phyloP scores from a whole-genome alignment of 2,888 invertebrate genomes.

The Erannis defoliaria region DNA sequence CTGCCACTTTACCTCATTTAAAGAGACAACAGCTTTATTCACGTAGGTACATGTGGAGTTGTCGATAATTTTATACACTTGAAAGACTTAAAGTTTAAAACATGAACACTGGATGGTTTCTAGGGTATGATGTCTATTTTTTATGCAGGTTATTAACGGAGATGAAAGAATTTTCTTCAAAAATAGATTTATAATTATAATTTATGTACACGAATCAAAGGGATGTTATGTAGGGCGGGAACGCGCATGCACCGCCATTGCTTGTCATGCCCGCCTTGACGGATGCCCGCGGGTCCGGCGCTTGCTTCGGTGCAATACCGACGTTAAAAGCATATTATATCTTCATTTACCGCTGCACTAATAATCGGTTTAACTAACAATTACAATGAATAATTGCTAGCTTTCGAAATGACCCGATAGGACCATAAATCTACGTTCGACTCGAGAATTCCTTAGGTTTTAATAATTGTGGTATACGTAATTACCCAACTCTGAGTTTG shows the following conservation, averaged over 20 bases:
- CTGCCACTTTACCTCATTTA: constrained; percentile 24
- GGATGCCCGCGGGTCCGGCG: constrained; percentile 42
- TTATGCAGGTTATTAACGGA: not conserved
- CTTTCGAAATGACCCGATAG: constrained; percentile 62
- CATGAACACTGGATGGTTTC: not conserved
- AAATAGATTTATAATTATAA: constrained; percentile 1
- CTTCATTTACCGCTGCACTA: constrained; percentile 69
- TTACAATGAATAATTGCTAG: constrained; percentile 72
- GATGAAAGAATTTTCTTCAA: not conserved
- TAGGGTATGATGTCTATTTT: not conserved
- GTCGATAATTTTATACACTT: constrained; percentile 4
- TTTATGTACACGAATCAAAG: constrained; percentile 37
- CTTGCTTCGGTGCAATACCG: constrained; percentile 53
- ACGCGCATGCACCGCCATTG: constrained; percentile 37
- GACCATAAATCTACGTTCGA: constrained; percentile 60
- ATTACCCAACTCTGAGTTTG: constrained; percentile 39
- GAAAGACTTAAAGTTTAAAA: constrained; percentile 2
- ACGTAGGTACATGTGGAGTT: not conserved
- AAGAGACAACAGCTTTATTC: constrained; percentile 8
- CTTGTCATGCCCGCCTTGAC: constrained; percentile 34
- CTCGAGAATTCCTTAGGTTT: constrained; percentile 42
- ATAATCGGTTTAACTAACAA: constrained; percentile 70
- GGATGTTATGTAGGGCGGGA: constrained; percentile 44
- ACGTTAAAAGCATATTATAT: constrained; percentile 59
- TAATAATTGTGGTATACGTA: constrained; percentile 33